Percentiles rank a stretch among this genome's conserved stretches.
Conservation (phyloP, 2,888 invertebrate genomes). For the Mimas tiliae region DNA sequence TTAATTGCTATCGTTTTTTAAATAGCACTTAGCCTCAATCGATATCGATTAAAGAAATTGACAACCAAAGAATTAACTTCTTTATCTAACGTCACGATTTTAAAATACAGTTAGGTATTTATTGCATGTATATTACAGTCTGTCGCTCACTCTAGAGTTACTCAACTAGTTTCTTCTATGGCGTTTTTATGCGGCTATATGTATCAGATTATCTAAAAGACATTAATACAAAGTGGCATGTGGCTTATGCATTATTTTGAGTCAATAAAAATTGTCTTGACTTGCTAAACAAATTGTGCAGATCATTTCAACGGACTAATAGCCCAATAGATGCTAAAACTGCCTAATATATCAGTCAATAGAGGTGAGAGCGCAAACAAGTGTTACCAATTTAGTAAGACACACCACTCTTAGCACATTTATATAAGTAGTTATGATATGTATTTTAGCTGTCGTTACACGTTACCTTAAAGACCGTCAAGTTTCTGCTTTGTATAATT, state of each 20-base stretch:
- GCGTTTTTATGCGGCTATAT: constrained; percentile 2
- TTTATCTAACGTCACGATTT: constrained; percentile 28
- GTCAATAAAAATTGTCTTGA: neutral
- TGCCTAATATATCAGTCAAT: neutral
- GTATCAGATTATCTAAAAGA: constrained; percentile 10
- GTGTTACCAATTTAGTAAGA: constrained; percentile 1
- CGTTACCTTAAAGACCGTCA: neutral
- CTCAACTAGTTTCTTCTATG: constrained; percentile 17
- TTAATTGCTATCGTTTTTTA: neutral
- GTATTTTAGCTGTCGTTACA: neutral
- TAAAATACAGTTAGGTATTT: constrained; percentile 27
- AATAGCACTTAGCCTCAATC: constrained; percentile 15
- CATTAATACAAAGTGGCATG: constrained; percentile 6
- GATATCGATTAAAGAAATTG: constrained; percentile 20
- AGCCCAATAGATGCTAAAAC: neutral
- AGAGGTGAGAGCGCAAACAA: neutral
- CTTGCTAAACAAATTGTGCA: neutral
- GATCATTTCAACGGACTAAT: constrained; percentile 1
- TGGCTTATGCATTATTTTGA: neutral
- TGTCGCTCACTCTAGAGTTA: constrained; percentile 8
- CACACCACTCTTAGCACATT: neutral
- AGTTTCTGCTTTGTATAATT: neutral
- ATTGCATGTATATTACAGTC: constrained; percentile 16
- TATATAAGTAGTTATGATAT: neutral
- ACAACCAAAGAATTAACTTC: constrained; percentile 24